These are phyloP conservation scores for Xenopus petersii DNA, from an alignment of 2,797 vertebrate species.

Conservation along the genomic window DNA sequence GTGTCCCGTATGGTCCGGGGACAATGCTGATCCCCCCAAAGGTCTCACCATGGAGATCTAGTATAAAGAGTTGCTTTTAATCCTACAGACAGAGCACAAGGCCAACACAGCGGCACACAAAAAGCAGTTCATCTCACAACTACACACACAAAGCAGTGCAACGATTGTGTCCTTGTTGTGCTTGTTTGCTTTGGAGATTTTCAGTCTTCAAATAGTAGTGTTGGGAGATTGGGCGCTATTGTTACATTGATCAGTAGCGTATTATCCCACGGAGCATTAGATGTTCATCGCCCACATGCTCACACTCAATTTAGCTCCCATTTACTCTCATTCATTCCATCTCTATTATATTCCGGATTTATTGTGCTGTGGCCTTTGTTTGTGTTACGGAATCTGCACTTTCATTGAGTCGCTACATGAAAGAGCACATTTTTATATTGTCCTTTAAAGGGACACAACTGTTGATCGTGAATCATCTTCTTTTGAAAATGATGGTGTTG, in stretches of 20 bases:
- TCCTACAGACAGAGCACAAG: constrained; percentile 72
- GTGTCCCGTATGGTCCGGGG: constrained; percentile 47
- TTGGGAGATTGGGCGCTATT: constrained; percentile 31
- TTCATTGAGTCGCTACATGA: not conserved
- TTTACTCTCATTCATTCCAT: not conserved
- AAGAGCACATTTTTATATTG: no score
- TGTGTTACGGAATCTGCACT: not conserved
- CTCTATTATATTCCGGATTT: not conserved
- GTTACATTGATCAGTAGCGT: constrained; percentile 43
- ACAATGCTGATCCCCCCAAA: constrained; percentile 50
- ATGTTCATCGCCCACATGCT: constrained; percentile 18
- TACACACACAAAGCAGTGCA: constrained; percentile 52
- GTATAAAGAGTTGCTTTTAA: constrained; percentile 69
- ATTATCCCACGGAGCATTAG: constrained; percentile 52
- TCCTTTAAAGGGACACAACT: no score
- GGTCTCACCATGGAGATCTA: constrained; percentile 60
- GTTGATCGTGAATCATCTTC: no score
- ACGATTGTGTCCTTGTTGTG: constrained; percentile 61
- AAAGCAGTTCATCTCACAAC: constrained; percentile 72
- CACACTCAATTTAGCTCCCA: not conserved
- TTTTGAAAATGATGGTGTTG: no score
- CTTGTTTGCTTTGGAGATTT: constrained; percentile 33
- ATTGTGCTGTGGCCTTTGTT: no score
- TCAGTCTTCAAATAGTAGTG: constrained; percentile 56
- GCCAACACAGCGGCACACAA: constrained; percentile 52